A percentile compares a stretch with the other conserved stretches of the same genome.
Conservation (phyloP, 2,888 invertebrate genomes). For the Heliconius ismenius region DNA sequence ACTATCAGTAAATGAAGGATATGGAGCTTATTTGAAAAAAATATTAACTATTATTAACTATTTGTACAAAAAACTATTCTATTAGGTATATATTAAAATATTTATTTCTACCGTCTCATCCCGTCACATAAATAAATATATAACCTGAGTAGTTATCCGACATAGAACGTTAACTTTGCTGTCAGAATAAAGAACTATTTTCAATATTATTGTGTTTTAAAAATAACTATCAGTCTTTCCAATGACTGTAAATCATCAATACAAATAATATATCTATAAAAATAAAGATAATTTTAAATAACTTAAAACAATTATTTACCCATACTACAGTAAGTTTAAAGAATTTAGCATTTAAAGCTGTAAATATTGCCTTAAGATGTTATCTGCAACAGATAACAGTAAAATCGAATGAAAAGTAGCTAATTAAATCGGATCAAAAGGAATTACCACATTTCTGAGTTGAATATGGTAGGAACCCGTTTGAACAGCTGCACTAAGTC, state of each 20-base stretch:
- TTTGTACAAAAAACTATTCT: not conserved
- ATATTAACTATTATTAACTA: not conserved
- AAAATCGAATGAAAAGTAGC: constrained; percentile 52
- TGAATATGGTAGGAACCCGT: constrained; percentile 54
- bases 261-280: not conserved
- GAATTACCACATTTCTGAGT: constrained; percentile 54
- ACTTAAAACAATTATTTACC: constrained; percentile 35
- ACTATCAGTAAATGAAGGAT: too few species aligned
- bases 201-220: not conserved
- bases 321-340: constrained; percentile 19
- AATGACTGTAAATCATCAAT: not conserved
- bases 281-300: constrained; percentile 26
- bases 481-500: constrained; percentile 54
- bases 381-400: constrained; percentile 45
- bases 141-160: not conserved
- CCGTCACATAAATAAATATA: not conserved
- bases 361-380: constrained; percentile 37
- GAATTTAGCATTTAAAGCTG: constrained; percentile 36
- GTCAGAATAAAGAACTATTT: not conserved
- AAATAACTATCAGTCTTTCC: too few species aligned
- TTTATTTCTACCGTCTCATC: not conserved
- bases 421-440: constrained; percentile 61
- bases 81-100: not conserved
- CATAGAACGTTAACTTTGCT: not conserved
- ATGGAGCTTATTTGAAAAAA: too few species aligned